A percentile compares a stretch with the other conserved stretches of the same genome.
These are phyloP conservation scores for Brotula barbata DNA, from an alignment of 2,797 vertebrate genomes.

Conservation along the genomic window DNA sequence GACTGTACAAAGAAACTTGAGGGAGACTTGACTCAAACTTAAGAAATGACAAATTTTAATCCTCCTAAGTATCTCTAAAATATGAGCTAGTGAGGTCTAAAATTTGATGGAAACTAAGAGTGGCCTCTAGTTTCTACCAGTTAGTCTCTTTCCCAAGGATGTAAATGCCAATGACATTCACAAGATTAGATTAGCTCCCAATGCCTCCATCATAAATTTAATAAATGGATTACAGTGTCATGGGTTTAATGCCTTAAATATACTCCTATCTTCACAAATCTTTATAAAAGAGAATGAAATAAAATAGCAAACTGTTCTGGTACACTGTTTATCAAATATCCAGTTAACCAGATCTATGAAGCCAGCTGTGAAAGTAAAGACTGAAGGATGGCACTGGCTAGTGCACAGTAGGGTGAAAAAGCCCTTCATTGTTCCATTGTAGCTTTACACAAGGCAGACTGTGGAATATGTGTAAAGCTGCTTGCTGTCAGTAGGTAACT, in stretches of 20 bases:
- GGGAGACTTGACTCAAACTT: too few species aligned
- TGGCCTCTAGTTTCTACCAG: too few species aligned
- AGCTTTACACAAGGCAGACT: constrained; percentile 28
- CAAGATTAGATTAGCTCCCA: background rate
- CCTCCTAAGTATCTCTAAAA: too few species aligned
- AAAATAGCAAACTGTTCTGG: constrained; percentile 18
- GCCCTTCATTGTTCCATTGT: constrained; percentile 27
- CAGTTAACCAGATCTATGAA: constrained; percentile 18
- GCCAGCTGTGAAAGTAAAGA: constrained; percentile 9
- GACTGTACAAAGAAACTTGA: too few species aligned
- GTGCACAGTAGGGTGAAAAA: constrained; percentile 9
- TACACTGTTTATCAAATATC: constrained; percentile 3
- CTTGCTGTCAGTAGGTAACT: constrained; percentile 31
- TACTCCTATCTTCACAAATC: background rate
- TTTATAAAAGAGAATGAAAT: constrained; percentile 1
- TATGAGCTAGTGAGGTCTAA: too few species aligned
- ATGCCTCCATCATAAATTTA: background rate
- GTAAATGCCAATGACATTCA: too few species aligned
- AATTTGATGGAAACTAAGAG: too few species aligned
- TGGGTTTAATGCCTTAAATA: background rate
- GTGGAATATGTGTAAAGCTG: constrained; percentile 32
- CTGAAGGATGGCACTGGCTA: too few species aligned
- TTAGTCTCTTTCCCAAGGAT: too few species aligned
- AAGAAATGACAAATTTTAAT: too few species aligned
- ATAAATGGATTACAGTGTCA: background rate